Base-by-base conservation (phyloP, 2,797 vertebrate genomes). In the Sciurus carolinensis region DNA sequence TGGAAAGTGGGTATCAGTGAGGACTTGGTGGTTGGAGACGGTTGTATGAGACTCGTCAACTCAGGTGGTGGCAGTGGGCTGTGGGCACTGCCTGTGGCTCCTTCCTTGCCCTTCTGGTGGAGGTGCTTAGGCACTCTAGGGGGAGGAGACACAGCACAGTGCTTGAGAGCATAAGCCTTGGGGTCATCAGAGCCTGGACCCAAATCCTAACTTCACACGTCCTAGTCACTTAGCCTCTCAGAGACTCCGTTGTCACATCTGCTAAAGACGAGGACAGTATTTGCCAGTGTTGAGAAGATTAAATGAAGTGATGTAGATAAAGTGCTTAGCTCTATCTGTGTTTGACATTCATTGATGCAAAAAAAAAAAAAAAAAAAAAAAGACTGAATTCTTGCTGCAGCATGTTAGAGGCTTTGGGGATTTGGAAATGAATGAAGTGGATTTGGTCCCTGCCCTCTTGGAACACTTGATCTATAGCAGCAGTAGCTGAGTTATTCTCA, bases 271-370 rank as follows among this genome's bases (percentile, higher is more conserved):
- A 83, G 73, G 90, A 57, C 73, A 69, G 24, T 6, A 15, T 24
- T 28, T 59, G 44, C 22, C 20, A 26, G 20, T 10, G 11, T 62
- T 62, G 75, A 72, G 24, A 62, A 64, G 67, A 90, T 83, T 64
- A 87, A 69, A 50, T 50, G 79, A 76, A 57, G 76, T 47, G 81
- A 62, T 87, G 30, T 59, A 42, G 73, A 66, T 76, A 50, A 92
- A 95, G 87, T 20, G 24, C 54, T 92, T 72, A 96, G 89, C 73
- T 14, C 69, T 76, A 2, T 14, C 69, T 76, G 2, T 73, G 54
- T 67, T 24, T 94, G 76, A 71, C 50, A 69, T 69, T 92, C 47
- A 79, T 7, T 67, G 91, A 91, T 89, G 95, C 18, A 59, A 82
- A 92, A 85, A 20, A 57, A 54, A 57, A 54, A 22, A 57, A 57